Base-by-base conservation (phyloP, 2,888 invertebrate species). In the Leucoptera coffeella region DNA sequence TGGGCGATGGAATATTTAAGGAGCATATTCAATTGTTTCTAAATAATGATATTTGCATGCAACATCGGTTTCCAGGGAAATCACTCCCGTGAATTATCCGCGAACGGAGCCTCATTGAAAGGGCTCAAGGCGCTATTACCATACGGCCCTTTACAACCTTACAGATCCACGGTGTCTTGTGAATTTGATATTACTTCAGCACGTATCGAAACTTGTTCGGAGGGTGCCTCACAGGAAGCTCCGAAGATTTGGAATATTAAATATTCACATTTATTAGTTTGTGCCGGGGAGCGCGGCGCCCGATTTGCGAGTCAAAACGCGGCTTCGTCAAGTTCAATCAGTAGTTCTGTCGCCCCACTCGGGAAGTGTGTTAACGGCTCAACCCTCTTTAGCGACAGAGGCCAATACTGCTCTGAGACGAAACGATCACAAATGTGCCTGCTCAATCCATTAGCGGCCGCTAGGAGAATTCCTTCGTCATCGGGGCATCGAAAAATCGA, bases 51-150 rank as follows among this genome's bases (percentile, higher is more conserved):
- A 65, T 67, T 67, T 65, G 61, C 65, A 61, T 62, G 67, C 57
- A 59, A 62, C 69, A 69, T 69, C 57, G 67, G 64, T 62, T 67
- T 58, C 67, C 60, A 54, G 67, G 67, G 67, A 69, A 69, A 69
- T 69, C 67, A 69, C 58, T 65, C 58, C n/a, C 50, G 43, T 38
- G 52, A 53, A 58, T 54, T 56, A 57, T 45, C 62, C 53, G 54
- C 60, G 58, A 51, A 59, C 50, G 50, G 49, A 49, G 51, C 42
- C 49, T 47, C 43, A n/a, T n/a, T n/a, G n/a, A n/a, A n/a, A n/a
- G 49, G 42, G 37, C 39, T 38, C 38, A 39, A 33, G 33, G 33
- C 17, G 32, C 35, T 20, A 44, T 35, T 36, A 35, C 42, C 33
- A 38, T 25, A 34, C 23, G 28, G 33, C 31, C 32, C 26, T 42